Conservation (phyloP, 2,888 invertebrate species). For the Cryptocephalus moraei region DNA sequence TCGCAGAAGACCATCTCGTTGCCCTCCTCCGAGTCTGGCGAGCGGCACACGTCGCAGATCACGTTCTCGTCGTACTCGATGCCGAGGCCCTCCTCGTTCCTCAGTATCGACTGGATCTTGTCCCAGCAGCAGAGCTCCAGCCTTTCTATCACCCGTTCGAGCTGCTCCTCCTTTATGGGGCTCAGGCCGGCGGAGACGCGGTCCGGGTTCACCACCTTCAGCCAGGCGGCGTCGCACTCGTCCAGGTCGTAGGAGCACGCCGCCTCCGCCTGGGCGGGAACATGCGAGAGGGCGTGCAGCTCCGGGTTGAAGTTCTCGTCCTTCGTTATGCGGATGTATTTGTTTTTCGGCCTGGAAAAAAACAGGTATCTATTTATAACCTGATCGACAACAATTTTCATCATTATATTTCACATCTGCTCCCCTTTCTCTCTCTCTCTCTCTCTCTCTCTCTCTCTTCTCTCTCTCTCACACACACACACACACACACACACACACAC, state of each 20-base stretch:
- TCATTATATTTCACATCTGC: no score
- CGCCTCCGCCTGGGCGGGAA: constrained; percentile 80
- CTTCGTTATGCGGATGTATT: constrained; percentile 82
- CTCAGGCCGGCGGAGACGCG: constrained; percentile 65
- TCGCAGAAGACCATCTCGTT: constrained; percentile 99
- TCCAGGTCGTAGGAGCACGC: constrained; percentile 94
- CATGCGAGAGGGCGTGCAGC: constrained; percentile 75
- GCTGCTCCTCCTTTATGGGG: constrained; percentile 72
- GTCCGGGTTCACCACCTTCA: constrained; percentile 79
- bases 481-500: no score
- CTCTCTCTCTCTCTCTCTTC: no score
- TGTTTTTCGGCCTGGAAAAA: constrained; percentile 73
- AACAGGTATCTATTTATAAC: not conserved
- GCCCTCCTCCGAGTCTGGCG: constrained; percentile 95
- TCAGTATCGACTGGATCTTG: constrained; percentile 82
- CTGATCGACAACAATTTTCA: no score
- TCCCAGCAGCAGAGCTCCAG: constrained; percentile 90
- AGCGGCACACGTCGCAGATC: constrained; percentile 95
- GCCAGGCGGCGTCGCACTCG: constrained; percentile 85
- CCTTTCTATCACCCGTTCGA: constrained; percentile 87
- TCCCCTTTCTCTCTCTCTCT: no score
- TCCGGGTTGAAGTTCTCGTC: constrained; percentile 79
- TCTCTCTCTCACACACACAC: no score
- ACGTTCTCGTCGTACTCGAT: constrained; percentile 98
- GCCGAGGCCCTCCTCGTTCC: constrained; percentile 85